Base-by-base conservation (phyloP, 2,113 vertebrate genomes). In the Antechinus flavipes region DNA sequence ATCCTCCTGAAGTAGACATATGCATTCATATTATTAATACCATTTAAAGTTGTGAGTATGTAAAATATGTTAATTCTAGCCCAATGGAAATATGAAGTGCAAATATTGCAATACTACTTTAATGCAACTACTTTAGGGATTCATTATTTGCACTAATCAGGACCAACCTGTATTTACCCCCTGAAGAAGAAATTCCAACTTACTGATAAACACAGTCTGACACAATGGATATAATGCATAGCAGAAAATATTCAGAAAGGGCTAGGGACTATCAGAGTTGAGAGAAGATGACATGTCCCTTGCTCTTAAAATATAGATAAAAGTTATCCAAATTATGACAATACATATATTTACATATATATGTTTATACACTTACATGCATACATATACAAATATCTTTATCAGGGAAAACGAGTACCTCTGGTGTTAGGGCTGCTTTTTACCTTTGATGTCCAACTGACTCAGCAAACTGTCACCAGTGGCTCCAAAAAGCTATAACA, bases 181-280 rank as follows among this genome's bases (percentile, higher is more conserved):
- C 93, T 91, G 2, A 84, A 76, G 94, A 89, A 97, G 94, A 95
- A 97, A 97, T 96, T 96, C 95, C 93, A 94, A 96, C 50, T 91
- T 94, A 95, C 52, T 93, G 53, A 84, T 2, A 84, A 5, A 96
- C 46, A 95, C 2, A 89, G 84, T 91, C 94, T 93, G 52, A 90
- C 91, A 95, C 89, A 95, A 95, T 93, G 46, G 24, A 91, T 96
- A 92, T 61, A 93, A 9, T 24, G 42, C 26, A 93, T 1, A 46
- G 61, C 52, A 94, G 76, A 92, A 95, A 92, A 89, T 35, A 89
- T 24, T 68, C 0, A 93, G 58, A 93, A 47, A 92, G 95, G 91
- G 90, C 22, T 90, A 95, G 54, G n/a, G 50, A 50, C 12, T n/a
- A 22, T 52, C n/a, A 61, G 24, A 93, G 94, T 2, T 84, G 35